Base-by-base conservation (phyloP, 2,797 vertebrate genomes). In the Varecia variegata region DNA sequence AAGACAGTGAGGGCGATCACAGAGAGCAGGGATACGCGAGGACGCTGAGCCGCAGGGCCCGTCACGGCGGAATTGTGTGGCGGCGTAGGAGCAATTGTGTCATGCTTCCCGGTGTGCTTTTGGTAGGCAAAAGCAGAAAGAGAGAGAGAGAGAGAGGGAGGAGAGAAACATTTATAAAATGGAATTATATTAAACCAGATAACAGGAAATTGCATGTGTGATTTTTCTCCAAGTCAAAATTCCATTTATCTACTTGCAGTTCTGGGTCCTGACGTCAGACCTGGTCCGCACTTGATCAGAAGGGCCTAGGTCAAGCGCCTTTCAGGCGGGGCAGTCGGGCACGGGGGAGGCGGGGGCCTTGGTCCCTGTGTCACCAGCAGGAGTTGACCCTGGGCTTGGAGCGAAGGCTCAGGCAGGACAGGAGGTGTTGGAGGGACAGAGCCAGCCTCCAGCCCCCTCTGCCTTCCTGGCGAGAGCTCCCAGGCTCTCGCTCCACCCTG, bases 1-100 rank as follows among this genome's bases (percentile, higher is more conserved):
- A 88, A 97, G 97, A 30, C 76, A 27, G 89, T 6, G 27, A 68
- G 73, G 65, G 88, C 96, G 97, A 97, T 97, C 77, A 30, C 3
- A 89, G 97, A 83, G 62, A 96, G 97, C 90, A 90, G 74, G 92
- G 87, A 94, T 90, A 71, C 81, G 27, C 0, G 25, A 88, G 13
- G 5, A 1, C 0, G 58, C 6, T 3, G 32, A 94, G 85, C 3
- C n/a, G 62, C 79, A 94, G 56, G 76, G 93, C 68, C 62, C 83
- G 93, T 70, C 27, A 1, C 10, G 95, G 20, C 62, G 73, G 91
- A 70, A 23, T 45, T 0, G 73, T 1, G 0, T 38, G 50, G 67
- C 38, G 7, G 77, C 86, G 95, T 6, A 0, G 23, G 58, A 38
- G 60, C 21, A 1, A 21, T 4, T 0, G 15, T 35, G 73, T 23